Conservation (phyloP, 2,888 invertebrate species). For the Andrena minutula region DNA sequence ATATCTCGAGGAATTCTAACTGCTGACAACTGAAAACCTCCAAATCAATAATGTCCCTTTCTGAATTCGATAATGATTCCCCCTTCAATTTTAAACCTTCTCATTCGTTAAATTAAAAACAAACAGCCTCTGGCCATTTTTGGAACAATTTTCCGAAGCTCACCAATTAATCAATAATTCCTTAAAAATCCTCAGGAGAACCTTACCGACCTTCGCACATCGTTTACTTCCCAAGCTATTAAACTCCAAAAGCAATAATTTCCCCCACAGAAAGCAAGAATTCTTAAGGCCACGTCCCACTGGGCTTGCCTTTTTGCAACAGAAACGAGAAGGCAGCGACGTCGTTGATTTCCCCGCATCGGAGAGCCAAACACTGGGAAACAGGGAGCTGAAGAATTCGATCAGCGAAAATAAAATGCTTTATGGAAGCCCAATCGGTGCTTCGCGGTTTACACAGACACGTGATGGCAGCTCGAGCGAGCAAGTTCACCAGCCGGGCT, state of each 20-base stretch:
- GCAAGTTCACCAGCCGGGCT: constrained; percentile 24
- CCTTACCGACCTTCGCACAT: not conserved
- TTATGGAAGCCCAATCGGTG: not conserved
- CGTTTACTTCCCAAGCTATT: not conserved
- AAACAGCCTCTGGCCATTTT: no score
- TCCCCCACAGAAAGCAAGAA: not conserved
- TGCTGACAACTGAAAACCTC: not conserved
- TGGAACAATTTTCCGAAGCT: no score
- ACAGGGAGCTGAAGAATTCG: not conserved
- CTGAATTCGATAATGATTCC: no score
- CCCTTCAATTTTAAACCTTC: no score
- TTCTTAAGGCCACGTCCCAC: no score
- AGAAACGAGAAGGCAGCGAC: not conserved
- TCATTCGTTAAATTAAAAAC: no score
- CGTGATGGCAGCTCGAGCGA: constrained; percentile 9
- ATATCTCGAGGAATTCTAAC: not conserved
- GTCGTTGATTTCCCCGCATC: not conserved
- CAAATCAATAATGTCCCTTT: not conserved
- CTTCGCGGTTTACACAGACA: not conserved
- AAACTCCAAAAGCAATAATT: not conserved
- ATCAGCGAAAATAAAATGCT: constrained; percentile 1
- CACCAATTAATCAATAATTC: no score
- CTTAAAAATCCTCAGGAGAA: no score
- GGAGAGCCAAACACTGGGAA: not conserved
- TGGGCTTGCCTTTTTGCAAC: no score